Conservation (phyloP, 2,113 vertebrate genomes). For the Oreochromis aureus region DNA sequence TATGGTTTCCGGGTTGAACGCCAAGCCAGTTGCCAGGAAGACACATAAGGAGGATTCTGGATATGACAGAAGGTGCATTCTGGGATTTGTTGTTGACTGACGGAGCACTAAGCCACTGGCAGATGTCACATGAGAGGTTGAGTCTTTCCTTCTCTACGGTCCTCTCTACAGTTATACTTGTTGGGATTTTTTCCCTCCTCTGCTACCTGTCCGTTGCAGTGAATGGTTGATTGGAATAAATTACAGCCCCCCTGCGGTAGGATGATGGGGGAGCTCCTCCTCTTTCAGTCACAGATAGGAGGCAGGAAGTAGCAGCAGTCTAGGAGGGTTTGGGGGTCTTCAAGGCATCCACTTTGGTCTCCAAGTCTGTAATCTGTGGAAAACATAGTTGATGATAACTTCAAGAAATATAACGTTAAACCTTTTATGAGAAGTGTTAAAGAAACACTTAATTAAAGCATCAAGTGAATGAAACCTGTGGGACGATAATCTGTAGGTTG, state of each 20-base stretch:
- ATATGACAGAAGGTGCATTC: conserved; percentile 25
- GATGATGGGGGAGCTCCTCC: conserved; percentile 47
- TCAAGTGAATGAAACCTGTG: not conserved
- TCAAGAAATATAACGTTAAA: not conserved
- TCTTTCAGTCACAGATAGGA: conserved; percentile 34
- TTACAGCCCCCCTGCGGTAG: conserved; percentile 11
- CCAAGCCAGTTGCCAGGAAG: conserved; percentile 49
- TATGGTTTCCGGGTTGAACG: conserved; percentile 25
- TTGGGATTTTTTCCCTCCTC: not conserved
- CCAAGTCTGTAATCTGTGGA: conserved; percentile 79
- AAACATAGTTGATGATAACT: not conserved
- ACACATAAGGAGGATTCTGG: conserved; percentile 39
- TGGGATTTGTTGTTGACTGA: conserved; percentile 13
- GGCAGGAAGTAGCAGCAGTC: conserved; percentile 48
- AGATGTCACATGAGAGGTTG: not conserved
- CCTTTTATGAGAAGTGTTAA: not conserved
- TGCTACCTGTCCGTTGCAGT: conserved; percentile 5
- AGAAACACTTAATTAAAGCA: not conserved
- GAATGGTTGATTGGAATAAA: conserved; percentile 36
- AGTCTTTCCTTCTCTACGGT: not conserved
- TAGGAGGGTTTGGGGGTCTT: conserved; percentile 83
- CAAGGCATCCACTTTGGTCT: conserved; percentile 87
- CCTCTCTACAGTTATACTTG: not conserved
- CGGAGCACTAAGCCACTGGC: not conserved
- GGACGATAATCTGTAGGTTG: not conserved